Conservation (phyloP, 1,140 invertebrate genomes). For the Chrysomallon squamiferum region DNA sequence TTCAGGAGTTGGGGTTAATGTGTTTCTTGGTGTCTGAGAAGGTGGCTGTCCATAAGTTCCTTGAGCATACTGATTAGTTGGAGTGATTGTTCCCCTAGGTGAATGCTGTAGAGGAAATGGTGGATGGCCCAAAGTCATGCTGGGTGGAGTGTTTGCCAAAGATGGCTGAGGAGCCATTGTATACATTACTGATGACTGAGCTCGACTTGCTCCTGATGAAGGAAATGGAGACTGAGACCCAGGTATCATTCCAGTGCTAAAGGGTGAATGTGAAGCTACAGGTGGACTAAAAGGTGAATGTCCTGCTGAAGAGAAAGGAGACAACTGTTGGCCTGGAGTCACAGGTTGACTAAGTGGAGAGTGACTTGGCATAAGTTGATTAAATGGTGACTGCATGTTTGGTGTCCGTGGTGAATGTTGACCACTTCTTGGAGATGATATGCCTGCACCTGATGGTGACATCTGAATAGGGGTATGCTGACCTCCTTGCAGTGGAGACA, state of each 20-base stretch:
- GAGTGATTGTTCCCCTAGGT: constrained; percentile 39
- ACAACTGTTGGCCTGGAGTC: constrained; percentile 35
- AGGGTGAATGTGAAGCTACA: constrained; percentile 23
- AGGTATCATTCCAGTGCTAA: constrained; percentile 9
- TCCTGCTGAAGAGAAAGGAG: constrained; percentile 43
- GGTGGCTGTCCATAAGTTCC: constrained; percentile 38
- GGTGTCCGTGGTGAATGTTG: constrained; percentile 54
- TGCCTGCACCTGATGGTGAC: constrained; percentile 22
- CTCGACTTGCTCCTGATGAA: not conserved
- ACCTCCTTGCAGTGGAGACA: constrained; percentile 26
- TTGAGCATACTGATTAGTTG: constrained; percentile 46
- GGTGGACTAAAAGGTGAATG: constrained; percentile 41
- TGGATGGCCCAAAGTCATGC: not conserved
- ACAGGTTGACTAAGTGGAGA: constrained; percentile 33
- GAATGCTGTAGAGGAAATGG: constrained; percentile 31
- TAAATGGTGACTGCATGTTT: constrained; percentile 40
- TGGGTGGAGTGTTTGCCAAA: not conserved
- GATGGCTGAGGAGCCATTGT: not conserved
- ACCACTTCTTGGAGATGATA: constrained; percentile 45
- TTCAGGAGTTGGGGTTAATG: constrained; percentile 34
- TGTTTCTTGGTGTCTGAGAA: constrained; percentile 28
- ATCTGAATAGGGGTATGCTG: constrained; percentile 18
- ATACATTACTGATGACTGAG: not conserved
- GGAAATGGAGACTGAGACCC: constrained; percentile 28
- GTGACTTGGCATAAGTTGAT: constrained; percentile 22